These are phyloP conservation scores for Mythimna vitellina DNA, from an alignment of 2,888 invertebrate species.

Conservation along the genomic window DNA sequence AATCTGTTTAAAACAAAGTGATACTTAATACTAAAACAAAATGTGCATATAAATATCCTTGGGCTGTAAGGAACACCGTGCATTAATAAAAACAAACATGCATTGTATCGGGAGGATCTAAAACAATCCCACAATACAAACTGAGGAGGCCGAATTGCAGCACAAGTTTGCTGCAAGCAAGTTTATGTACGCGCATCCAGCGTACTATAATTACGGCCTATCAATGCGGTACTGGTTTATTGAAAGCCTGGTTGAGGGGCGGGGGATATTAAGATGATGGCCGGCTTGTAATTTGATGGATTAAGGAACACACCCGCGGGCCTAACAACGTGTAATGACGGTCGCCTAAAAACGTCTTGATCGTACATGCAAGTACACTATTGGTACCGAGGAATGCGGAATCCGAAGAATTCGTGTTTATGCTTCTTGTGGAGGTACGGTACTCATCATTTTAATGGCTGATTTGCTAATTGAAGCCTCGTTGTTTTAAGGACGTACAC, in stretches of 20 bases:
- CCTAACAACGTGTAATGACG: conserved; percentile 83
- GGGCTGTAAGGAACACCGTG: conserved; percentile 52
- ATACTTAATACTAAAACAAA: conserved; percentile 54
- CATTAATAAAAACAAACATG: conserved; percentile 72
- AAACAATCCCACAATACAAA: conserved; percentile 82
- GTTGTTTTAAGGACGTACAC: conserved; percentile 16
- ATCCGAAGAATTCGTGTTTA: conserved; percentile 46
- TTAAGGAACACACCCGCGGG: conserved; percentile 87
- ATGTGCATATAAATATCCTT: conserved; percentile 58
- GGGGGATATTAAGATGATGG: conserved; percentile 89
- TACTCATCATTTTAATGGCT: conserved; percentile 12
- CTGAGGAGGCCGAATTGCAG: conserved; percentile 76
- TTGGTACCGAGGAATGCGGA: conserved; percentile 49
- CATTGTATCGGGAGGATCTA: conserved; percentile 70
- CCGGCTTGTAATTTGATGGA: conserved; percentile 89
- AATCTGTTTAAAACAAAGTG: conserved; percentile 47
- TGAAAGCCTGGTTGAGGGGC: conserved; percentile 87
- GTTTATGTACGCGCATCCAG: conserved; percentile 74
- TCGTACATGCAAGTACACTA: conserved; percentile 59
- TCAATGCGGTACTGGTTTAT: conserved; percentile 89
- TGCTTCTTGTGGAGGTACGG: conserved; percentile 29
- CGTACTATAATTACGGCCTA: conserved; percentile 88
- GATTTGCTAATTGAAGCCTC: conserved; percentile 16
- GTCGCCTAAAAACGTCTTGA: conserved; percentile 81
- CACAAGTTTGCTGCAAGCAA: conserved; percentile 83